Conservation (phyloP, 2,888 invertebrate species). For the Troilus luridus region DNA sequence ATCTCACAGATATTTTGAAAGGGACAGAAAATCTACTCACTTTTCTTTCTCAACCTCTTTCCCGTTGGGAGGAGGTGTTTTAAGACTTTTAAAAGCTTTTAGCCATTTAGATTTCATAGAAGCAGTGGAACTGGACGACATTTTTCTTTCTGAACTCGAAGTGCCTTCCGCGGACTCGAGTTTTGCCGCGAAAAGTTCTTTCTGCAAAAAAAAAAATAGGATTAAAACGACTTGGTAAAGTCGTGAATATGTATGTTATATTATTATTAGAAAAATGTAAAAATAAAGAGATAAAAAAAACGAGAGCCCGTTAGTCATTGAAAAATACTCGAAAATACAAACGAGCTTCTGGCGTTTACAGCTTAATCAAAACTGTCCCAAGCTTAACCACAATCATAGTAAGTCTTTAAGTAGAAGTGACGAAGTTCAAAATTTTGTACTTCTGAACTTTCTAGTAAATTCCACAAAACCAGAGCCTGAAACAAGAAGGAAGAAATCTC, state of each 20-base stretch:
- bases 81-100: slow-evolving; percentile 95
- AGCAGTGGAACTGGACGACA: slow-evolving; percentile 87
- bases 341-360: no score
- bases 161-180: slow-evolving; percentile 75
- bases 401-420: no score
- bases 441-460: no score
- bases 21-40: slow-evolving; percentile 71
- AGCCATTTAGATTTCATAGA: slow-evolving; percentile 98
- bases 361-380: no score
- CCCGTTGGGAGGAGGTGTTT: slow-evolving; percentile 76
- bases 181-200: slow-evolving; percentile 86
- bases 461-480: no score
- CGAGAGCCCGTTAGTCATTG: no score
- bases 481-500: no score
- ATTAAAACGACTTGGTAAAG: background rate
- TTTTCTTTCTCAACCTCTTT: slow-evolving; percentile 73
- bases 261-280: background rate
- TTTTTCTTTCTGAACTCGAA: slow-evolving; percentile 83
- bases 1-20: background rate
- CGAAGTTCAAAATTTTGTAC: no score
- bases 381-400: no score
- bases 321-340: no score
- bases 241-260: background rate
- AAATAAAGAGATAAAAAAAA: no score
- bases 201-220: slow-evolving; percentile 73